Evolutionary conservation across 2,797 vertebrate genomes (phyloP).

Genomic region (Tangara arthus): DNA sequence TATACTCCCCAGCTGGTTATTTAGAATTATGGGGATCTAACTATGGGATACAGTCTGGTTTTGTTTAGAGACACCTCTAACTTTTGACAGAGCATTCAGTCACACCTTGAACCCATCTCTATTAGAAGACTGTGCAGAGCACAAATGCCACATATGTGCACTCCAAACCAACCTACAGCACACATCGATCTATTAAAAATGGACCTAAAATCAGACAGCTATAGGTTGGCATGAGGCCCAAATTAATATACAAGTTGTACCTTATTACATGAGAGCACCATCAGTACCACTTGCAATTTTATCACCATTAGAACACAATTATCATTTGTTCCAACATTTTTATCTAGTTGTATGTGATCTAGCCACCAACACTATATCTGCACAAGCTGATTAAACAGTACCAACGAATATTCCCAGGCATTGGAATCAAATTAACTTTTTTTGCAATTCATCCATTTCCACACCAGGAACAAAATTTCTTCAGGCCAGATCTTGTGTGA

Average conservation of each 20-base stretch:
- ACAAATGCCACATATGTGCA: not conserved
- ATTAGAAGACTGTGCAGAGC: not conserved
- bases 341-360: not conserved
- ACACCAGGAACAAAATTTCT: not conserved
- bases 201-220: not conserved
- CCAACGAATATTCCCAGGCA: not conserved
- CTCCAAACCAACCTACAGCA: not conserved
- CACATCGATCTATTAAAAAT: not conserved
- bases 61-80: not conserved
- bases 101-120: not conserved
- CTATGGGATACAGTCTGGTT: not conserved
- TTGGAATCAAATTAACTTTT: not conserved
- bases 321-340: not conserved
- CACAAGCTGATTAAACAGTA: not conserved
- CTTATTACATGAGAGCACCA: not conserved
- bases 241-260: not conserved
- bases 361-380: not conserved
- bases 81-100: not conserved
- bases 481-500: not conserved
- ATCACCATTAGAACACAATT: not conserved
- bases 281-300: not conserved
- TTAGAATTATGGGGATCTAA: not conserved
- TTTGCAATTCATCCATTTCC: not conserved
- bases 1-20: not conserved
- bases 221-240: not conserved